These are phyloP conservation scores for Griposia aprilina DNA, from an alignment of 2,888 invertebrate species.

Conservation along the genomic window DNA sequence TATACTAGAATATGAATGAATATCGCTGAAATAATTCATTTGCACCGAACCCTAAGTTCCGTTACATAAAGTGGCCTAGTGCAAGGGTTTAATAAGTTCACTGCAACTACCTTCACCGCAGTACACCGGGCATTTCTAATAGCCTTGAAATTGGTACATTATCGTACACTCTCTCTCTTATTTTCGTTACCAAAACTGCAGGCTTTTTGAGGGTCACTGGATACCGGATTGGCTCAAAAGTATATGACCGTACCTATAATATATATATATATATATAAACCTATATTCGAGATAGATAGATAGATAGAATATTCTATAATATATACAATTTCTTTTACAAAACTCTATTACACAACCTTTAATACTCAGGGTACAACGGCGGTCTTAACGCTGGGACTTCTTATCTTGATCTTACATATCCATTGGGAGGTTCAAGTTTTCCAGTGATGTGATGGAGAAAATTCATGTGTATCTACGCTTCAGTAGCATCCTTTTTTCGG, in stretches of 20 bases:
- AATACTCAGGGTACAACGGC: not conserved
- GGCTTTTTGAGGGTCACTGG: not conserved
- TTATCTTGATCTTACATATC: not conserved
- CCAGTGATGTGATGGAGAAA: not conserved
- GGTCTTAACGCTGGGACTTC: not conserved
- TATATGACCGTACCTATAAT: not conserved
- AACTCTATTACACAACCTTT: not conserved
- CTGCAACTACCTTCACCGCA: constrained; percentile 17
- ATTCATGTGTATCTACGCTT: not conserved
- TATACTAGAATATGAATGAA: not conserved
- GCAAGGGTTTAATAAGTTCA: constrained; percentile 55
- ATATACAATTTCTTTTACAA: not conserved
- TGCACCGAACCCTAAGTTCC: constrained; percentile 46
- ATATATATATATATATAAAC: not conserved
- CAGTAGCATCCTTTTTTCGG: not conserved
- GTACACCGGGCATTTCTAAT: constrained; percentile 11
- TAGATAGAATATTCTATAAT: not conserved
- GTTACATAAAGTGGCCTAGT: constrained; percentile 52
- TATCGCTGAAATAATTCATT: constrained; percentile 30
- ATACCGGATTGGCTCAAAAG: not conserved
- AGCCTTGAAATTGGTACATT: constrained; percentile 17
- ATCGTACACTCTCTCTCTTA: not conserved
- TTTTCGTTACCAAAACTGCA: not conserved
- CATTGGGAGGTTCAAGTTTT: not conserved
- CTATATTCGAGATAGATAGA: not conserved